Conservation (phyloP, 35 echinoderm and acorn worm genomes). For the Holothuria glaberrima region DNA sequence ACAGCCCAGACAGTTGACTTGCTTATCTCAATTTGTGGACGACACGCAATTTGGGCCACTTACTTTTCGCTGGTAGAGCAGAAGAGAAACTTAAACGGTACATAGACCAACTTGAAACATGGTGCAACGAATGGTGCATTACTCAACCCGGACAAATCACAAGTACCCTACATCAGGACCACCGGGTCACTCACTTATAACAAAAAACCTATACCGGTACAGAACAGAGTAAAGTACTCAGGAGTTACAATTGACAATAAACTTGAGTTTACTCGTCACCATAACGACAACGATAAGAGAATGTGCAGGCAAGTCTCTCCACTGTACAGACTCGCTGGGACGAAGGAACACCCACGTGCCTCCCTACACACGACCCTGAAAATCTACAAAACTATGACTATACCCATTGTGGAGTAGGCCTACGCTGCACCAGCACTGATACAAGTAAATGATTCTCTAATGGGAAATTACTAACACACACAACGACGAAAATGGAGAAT, state of each 20-base stretch:
- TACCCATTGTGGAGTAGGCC: not conserved
- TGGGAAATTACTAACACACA: not conserved
- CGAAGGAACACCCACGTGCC: not conserved
- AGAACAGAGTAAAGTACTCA: not conserved
- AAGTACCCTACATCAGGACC: conserved; percentile 23
- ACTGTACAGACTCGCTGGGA: not conserved
- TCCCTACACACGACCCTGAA: not conserved
- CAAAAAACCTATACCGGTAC: not conserved
- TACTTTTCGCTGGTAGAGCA: not conserved
- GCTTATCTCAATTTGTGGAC: conserved; percentile 25
- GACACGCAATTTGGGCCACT: conserved; percentile 28
- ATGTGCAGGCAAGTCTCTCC: not conserved
- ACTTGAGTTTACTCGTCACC: not conserved
- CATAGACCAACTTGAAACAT: not conserved
- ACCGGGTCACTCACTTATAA: not conserved
- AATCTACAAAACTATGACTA: conserved; percentile 4
- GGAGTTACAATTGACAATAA: conserved; percentile 7
- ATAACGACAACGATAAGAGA: not conserved
- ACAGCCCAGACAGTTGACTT: not conserved
- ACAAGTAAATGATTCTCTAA: not conserved
- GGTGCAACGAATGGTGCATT: conserved; percentile 38
- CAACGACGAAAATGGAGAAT: not conserved
- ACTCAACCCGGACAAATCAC: conserved; percentile 54
- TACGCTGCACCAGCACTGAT: not conserved
- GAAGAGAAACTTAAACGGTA: not conserved